Conservation (phyloP, 2,888 invertebrate species). For the Drosophila helvetica region DNA sequence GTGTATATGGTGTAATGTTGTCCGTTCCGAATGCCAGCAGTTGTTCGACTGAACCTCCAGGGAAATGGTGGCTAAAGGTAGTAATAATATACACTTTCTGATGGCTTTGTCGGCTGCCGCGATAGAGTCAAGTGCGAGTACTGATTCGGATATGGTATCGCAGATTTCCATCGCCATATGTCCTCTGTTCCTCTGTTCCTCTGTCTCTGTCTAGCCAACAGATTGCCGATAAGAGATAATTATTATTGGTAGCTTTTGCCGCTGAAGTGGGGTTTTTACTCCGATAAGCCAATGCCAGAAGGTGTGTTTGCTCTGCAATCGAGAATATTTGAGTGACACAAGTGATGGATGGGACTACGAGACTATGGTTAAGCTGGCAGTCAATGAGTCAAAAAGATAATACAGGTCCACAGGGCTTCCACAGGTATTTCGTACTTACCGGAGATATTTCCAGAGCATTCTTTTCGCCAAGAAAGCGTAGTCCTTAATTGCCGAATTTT, state of each 20-base stretch:
- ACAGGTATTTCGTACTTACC: not conserved
- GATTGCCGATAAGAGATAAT: constrained; percentile 67
- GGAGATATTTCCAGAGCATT: not conserved
- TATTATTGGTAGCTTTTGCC: constrained; percentile 68
- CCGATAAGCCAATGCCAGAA: constrained; percentile 47
- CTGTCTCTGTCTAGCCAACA: not conserved
- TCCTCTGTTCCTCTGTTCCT: not conserved
- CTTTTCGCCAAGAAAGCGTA: not conserved
- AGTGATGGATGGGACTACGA: constrained; percentile 27
- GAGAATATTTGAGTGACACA: constrained; percentile 36
- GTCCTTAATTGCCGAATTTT: no score
- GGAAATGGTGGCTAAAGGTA: constrained; percentile 11
- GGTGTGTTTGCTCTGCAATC: constrained; percentile 18
- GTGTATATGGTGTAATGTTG: constrained; percentile 26
- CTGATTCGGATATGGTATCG: constrained; percentile 35
- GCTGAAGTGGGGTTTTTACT: constrained; percentile 39
- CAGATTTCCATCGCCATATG: constrained; percentile 17
- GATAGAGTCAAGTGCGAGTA: constrained; percentile 45
- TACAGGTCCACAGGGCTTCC: not conserved
- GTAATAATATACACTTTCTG: constrained; percentile 38
- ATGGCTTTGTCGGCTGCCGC: constrained; percentile 41
- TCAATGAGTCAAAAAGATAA: not conserved
- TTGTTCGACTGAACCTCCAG: constrained; percentile 25
- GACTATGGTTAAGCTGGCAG: not conserved
- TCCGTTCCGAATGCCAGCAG: constrained; percentile 36